Percentiles rank a stretch among this genome's conserved stretches.
Conservation (phyloP, 2,113 vertebrate species). For the Psophia crepitans region DNA sequence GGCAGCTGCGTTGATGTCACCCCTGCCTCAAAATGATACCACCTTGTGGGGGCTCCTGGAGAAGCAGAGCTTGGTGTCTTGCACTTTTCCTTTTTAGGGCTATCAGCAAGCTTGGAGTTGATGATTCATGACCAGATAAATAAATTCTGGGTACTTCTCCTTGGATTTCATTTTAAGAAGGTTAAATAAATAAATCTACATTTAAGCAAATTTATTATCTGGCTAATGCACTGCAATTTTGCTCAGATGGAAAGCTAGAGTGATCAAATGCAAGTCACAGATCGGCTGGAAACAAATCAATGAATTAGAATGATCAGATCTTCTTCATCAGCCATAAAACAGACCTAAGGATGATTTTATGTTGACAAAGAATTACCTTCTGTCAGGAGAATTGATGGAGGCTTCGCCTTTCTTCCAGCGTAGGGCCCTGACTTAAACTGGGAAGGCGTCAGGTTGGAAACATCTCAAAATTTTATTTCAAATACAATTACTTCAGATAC, state of each 20-base stretch:
- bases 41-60: rapidly evolving
- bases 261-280: neutral
- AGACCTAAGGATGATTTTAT: neutral
- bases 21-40: rapidly evolving
- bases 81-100: neutral
- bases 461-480: neutral
- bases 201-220: neutral
- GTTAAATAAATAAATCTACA: neutral
- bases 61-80: neutral
- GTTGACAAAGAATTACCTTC: neutral
- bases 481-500: neutral
- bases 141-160: neutral
- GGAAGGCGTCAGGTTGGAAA: neutral
- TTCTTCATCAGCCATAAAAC: neutral
- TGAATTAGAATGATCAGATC: neutral
- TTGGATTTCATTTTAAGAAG: neutral
- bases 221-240: neutral
- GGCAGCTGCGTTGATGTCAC: rapidly evolving
- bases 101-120: neutral
- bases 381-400: neutral
- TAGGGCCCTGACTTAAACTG: neutral
- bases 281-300: neutral
- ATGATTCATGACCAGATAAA: neutral
- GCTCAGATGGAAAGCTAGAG: neutral
- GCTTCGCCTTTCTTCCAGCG: neutral